phyloP scores from a whole-genome alignment of 2,888 invertebrate genomes.

The Epinotia brunnichana region DNA sequence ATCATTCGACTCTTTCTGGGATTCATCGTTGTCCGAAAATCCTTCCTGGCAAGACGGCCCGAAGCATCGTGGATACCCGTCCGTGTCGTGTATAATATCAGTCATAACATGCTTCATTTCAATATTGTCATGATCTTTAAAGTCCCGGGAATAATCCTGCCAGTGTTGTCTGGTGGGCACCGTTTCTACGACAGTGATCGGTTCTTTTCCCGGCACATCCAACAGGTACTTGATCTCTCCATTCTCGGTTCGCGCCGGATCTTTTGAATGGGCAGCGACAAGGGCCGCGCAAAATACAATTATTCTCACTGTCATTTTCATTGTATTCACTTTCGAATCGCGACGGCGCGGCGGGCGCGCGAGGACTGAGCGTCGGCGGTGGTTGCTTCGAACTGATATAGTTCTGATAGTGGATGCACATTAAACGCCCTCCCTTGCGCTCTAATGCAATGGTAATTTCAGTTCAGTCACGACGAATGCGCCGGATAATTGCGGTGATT shows the following conservation, averaged over 20 bases:
- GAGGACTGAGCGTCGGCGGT: conserved; percentile 74
- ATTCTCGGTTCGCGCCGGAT: conserved; percentile 67
- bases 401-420: conserved; percentile 79
- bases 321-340: conserved; percentile 76
- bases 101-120: conserved; percentile 75
- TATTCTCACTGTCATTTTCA: conserved; percentile 76
- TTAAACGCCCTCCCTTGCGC: conserved; percentile 74
- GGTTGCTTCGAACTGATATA: conserved; percentile 72
- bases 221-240: conserved; percentile 79
- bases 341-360: conserved; percentile 71
- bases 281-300: conserved; percentile 65
- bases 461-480: conserved; percentile 80
- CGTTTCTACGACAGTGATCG: conserved; percentile 84
- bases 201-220: conserved; percentile 82
- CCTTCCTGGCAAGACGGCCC: conserved; percentile 78
- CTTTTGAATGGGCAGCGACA: conserved; percentile 62
- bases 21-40: conserved; percentile 63
- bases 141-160: conserved; percentile 56
- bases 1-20: conserved; percentile 85
- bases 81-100: conserved; percentile 72
- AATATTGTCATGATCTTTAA: conserved; percentile 58
- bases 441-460: conserved; percentile 78
- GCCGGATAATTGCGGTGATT: conserved; percentile 79
- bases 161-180: conserved; percentile 57
- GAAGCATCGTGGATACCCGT: conserved; percentile 71